These are phyloP conservation scores for Sisyra terminalis DNA, from an alignment of 2,888 invertebrate genomes.

Conservation along the genomic window DNA sequence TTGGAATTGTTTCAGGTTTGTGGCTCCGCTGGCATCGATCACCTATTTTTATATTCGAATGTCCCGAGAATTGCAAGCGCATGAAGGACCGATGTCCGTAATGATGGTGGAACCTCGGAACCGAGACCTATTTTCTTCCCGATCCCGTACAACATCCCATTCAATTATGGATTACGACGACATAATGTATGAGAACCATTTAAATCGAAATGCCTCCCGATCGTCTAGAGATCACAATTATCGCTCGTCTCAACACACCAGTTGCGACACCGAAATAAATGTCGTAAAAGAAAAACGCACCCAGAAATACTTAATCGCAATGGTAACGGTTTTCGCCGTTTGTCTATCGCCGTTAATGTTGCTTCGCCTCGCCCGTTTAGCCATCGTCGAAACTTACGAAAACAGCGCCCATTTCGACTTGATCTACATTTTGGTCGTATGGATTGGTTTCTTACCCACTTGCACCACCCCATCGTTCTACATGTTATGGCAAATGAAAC, in stretches of 20 bases:
- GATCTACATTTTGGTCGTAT: conserved; percentile 48
- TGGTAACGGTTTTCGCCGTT: conserved; percentile 46
- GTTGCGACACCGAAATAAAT: conserved; percentile 37
- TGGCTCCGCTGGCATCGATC: conserved; percentile 38
- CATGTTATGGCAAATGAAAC: conserved; percentile 43
- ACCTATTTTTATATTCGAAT: conserved; percentile 47
- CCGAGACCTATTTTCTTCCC: conserved; percentile 15
- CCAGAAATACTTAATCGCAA: conserved; percentile 47
- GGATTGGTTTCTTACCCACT: conserved; percentile 52
- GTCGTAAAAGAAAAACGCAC: conserved; percentile 43
- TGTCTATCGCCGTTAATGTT: conserved; percentile 51
- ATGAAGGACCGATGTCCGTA: conserved; percentile 34
- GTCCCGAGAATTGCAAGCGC: conserved; percentile 40
- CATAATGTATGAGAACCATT: background rate
- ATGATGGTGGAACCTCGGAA: conserved; percentile 36
- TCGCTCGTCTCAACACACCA: conserved; percentile 26
- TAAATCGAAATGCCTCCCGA: conserved; percentile 3
- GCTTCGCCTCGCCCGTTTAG: conserved; percentile 39
- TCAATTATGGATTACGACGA: conserved; percentile 16
- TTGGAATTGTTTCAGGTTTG: conserved; percentile 28
- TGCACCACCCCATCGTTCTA: conserved; percentile 48
- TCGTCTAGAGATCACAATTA: conserved; percentile 7
- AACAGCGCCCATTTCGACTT: conserved; percentile 50
- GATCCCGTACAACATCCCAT: conserved; percentile 22
- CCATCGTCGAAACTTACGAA: conserved; percentile 49